Percentiles rank a stretch among this genome's conserved stretches.
phyloP scores from a whole-genome alignment of 2,888 invertebrate species.

The Serrognathus titanus region DNA sequence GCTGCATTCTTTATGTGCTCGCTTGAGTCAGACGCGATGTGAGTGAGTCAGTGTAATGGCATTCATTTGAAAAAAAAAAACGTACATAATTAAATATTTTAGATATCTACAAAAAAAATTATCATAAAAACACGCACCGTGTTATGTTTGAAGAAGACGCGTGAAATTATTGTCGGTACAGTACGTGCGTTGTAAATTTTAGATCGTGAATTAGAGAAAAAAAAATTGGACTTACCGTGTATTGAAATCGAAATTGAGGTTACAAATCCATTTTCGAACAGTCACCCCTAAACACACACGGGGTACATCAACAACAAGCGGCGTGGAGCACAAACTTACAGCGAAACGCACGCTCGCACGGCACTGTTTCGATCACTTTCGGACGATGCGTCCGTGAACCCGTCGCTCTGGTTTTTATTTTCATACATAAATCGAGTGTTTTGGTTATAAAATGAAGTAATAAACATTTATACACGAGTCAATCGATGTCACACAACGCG shows the following conservation, averaged over 20 bases:
- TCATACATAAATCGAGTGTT: constrained; percentile 12
- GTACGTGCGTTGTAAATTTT: too few relatives aligned
- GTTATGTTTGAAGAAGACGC: too few relatives aligned
- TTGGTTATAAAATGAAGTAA: constrained; percentile 22
- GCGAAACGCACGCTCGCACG: not conserved
- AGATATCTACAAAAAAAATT: too few relatives aligned
- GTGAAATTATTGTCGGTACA: too few relatives aligned
- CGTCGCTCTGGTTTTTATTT: not conserved
- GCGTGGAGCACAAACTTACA: not conserved
- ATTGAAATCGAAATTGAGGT: constrained; percentile 13
- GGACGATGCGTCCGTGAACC: not conserved
- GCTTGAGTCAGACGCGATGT: too few relatives aligned
- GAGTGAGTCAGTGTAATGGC: too few relatives aligned
- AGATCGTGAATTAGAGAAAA: too few relatives aligned
- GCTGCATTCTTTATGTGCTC: too few relatives aligned
- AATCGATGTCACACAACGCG: constrained; percentile 31
- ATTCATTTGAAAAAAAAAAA: too few relatives aligned
- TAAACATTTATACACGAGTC: constrained; percentile 22
- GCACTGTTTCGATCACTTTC: not conserved
- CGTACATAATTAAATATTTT: too few relatives aligned
- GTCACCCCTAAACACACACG: constrained; percentile 10
- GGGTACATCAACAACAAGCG: constrained; percentile 12
- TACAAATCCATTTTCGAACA: constrained; percentile 17
- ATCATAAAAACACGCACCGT: too few relatives aligned
- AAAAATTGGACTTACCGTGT: constrained; percentile 7